Base-by-base conservation (phyloP, 2,113 vertebrate species). In the Urocynchramus pylzowi region DNA sequence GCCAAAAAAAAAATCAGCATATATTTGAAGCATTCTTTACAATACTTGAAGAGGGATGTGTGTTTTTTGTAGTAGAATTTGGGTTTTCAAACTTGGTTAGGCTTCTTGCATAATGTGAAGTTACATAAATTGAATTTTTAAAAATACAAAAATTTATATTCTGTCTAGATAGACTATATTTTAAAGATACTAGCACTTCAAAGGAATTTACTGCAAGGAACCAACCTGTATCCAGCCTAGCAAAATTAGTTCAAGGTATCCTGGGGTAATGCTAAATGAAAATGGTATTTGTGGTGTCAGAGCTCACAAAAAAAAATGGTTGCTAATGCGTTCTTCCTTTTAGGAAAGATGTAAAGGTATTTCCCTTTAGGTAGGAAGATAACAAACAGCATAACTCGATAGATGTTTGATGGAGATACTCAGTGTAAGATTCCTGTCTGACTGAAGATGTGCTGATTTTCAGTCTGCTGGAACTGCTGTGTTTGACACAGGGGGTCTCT, bases 121-220 rank as follows among this genome's bases (percentile, higher is more conserved):
- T 89, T 94, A 89, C 47, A 97, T 97, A 96, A 97, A 97, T 97
- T 97, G 94, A 77, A 93, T 98, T 98, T 97, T 31, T 27, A 87
- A 94, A 97, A 96, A 73, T 89, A 85, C n/a, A 87, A 54, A 93
- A 95, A 97, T 97, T 93, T 81, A 79, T 98, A 92, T 97, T 97
- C 90, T 97, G 81, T 90, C 84, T 97, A 71, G 93, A 84, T 93
- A 92, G 89, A 85, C 92, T 90, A 74, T 96, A 87, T 97, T 97
- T 97, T 93, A 96, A 98, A 97, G 96, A 96, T 95, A 94, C 60
- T 53, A 90, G 64, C 80, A 97, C 97, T 97, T 98, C 97, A 98
- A 97, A 98, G 97, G 96, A 95, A 97, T 91, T 94, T 68, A 92
- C 80, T 93, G 78, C 67, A 82, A 96, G 88, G 88, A 96, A 21